Conservation (phyloP, 2,797 vertebrate genomes). For the Bovichtus variegatus region DNA sequence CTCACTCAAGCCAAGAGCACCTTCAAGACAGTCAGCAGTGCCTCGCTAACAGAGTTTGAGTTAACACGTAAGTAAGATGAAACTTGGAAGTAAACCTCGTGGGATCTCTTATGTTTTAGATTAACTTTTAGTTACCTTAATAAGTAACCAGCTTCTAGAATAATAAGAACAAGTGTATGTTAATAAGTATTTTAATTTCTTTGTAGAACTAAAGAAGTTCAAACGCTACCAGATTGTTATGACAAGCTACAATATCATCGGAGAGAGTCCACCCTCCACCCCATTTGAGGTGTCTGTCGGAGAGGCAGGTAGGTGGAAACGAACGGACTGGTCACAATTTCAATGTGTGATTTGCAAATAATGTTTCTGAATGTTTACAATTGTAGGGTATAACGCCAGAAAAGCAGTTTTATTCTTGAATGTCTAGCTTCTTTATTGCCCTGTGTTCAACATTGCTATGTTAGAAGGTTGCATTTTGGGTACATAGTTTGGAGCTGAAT, state of each 20-base stretch:
- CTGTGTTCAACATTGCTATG: neutral
- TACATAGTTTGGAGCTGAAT: constrained; percentile 5
- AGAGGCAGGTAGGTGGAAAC: constrained; percentile 90
- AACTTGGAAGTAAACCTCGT: neutral
- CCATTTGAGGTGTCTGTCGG: constrained; percentile 95
- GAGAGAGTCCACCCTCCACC: constrained; percentile 91
- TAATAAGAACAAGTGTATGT: neutral
- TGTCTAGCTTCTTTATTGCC: neutral
- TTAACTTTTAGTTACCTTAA: neutral
- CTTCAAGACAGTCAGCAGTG: constrained; percentile 96
- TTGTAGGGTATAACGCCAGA: neutral
- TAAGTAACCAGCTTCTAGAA: neutral
- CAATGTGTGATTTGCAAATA: neutral
- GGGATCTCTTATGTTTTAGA: neutral
- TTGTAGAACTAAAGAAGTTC: constrained; percentile 93
- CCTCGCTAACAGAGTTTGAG: constrained; percentile 92
- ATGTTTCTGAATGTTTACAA: neutral
- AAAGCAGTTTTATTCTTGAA: neutral
- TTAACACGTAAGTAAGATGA: constrained; percentile 91
- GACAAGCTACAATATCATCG: constrained; percentile 94
- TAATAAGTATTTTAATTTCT: constrained; percentile 15
- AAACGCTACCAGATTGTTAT: constrained; percentile 92
- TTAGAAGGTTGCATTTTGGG: neutral
- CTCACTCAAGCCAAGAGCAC: constrained; percentile 92
- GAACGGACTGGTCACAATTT: neutral